These are phyloP conservation scores for Laterallus jamaicensis DNA, from an alignment of 2,113 vertebrate genomes.

Conservation along the genomic window DNA sequence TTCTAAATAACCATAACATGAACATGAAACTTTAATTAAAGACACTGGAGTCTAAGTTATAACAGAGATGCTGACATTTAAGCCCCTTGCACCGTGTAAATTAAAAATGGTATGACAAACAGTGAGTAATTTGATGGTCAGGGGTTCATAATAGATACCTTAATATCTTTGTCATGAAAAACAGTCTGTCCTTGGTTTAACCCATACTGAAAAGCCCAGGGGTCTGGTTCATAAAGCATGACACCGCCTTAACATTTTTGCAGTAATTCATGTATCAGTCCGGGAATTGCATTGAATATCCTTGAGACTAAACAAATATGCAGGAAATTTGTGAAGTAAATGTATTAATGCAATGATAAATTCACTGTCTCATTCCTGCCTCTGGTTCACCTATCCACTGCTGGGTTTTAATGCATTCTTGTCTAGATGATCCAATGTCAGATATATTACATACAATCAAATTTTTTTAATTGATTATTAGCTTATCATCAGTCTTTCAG, in stretches of 20 bases:
- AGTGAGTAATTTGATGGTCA: conserved; percentile 78
- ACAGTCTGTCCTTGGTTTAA: conserved; percentile 74
- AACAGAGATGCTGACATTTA: conserved; percentile 79
- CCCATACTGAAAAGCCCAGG: conserved; percentile 54
- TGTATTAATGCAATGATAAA: background rate
- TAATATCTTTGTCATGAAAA: conserved; percentile 74
- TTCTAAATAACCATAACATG: conserved; percentile 80
- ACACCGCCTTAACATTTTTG: conserved; percentile 67
- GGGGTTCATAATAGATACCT: conserved; percentile 74
- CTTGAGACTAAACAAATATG: conserved; percentile 50
- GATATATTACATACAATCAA: background rate
- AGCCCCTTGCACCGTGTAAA: conserved; percentile 70
- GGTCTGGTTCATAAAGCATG: conserved; percentile 65
- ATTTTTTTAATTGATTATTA: background rate
- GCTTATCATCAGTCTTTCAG: background rate
- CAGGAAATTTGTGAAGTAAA: conserved; percentile 33
- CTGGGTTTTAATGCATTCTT: background rate
- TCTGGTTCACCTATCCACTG: background rate
- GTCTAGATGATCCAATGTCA: background rate
- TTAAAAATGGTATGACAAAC: conserved; percentile 77
- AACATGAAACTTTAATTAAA: conserved; percentile 82
- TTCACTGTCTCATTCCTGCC: background rate
- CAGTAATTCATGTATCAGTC: conserved; percentile 59
- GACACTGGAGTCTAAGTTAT: conserved; percentile 72
- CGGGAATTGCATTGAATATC: conserved; percentile 33